phyloP scores from a whole-genome alignment of 2,797 vertebrate species.

The Pangasius sanitwongsei region DNA sequence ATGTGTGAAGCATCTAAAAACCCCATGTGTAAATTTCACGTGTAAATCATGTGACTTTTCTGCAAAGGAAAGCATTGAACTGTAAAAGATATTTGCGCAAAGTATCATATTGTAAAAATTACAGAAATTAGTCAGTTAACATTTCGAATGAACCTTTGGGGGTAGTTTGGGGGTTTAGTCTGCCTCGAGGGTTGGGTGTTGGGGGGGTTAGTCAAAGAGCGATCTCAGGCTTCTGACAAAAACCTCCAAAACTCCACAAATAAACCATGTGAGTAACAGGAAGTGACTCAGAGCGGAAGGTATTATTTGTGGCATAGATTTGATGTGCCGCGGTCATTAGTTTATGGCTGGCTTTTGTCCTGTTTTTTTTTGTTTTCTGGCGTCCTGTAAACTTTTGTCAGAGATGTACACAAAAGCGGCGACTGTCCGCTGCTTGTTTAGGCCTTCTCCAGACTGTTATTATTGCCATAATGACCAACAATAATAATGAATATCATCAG shows the following conservation, averaged over 20 bases:
- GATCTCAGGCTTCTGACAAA: conserved; percentile 46
- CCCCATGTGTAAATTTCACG: background rate
- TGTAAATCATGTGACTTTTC: background rate
- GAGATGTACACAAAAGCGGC: conserved; percentile 79
- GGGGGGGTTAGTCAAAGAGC: background rate
- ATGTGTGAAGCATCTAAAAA: background rate
- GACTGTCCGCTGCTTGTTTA: conserved; percentile 75
- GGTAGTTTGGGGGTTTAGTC: background rate
- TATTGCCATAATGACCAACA: conserved; percentile 70
- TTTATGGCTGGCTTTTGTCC: conserved; percentile 71
- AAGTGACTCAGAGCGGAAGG: conserved; percentile 71
- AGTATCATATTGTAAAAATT: background rate
- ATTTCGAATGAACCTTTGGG: background rate
- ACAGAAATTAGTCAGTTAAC: background rate
- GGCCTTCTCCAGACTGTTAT: conserved; percentile 73
- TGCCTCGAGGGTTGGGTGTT: background rate
- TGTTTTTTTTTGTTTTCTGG: conserved; percentile 72
- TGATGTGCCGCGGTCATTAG: conserved; percentile 72
- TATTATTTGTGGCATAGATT: conserved; percentile 71
- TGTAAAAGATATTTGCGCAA: background rate
- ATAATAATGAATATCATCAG: conserved; percentile 71
- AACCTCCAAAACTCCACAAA: conserved; percentile 66
- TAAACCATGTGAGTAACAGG: conserved; percentile 69
- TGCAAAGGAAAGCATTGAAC: background rate
- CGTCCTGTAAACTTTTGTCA: conserved; percentile 73